phyloP scores from a whole-genome alignment of 2,888 invertebrate genomes.

The Tetrapedia diversipes region DNA sequence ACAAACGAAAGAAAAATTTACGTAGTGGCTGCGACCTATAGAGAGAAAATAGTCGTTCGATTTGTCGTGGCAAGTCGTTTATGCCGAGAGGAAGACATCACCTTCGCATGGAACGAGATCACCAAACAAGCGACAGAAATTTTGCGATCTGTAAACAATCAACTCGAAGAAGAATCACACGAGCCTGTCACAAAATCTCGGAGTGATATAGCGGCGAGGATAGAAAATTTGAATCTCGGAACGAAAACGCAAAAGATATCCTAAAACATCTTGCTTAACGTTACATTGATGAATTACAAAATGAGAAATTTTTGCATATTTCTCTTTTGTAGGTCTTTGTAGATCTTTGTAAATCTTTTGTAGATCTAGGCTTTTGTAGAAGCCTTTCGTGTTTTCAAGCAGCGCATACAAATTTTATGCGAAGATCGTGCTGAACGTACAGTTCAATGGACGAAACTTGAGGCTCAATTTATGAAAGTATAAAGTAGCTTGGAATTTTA shows the following conservation, averaged over 20 bases:
- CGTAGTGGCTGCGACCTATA: constrained; percentile 90
- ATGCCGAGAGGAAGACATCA: constrained; percentile 88
- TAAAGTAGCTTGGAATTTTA: too few relatives aligned
- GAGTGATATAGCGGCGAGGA: constrained; percentile 53
- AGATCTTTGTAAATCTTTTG: too few relatives aligned
- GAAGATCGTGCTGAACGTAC: too few relatives aligned
- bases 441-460: background rate
- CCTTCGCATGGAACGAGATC: constrained; percentile 90
- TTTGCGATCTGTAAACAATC: constrained; percentile 34
- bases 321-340: too few relatives aligned
- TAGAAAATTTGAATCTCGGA: constrained; percentile 63
- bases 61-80: constrained; percentile 92
- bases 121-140: constrained; percentile 84
- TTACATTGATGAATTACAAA: background rate
- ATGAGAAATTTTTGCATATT: background rate
- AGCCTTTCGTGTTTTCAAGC: too few relatives aligned
- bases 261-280: constrained; percentile 27
- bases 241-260: constrained; percentile 64
- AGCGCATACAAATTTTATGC: too few relatives aligned
- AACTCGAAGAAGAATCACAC: background rate
- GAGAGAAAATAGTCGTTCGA: constrained; percentile 88
- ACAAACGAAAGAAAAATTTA: constrained; percentile 91
- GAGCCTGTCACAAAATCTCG: constrained; percentile 23
- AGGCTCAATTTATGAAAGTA: background rate
- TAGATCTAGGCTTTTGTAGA: too few relatives aligned